These are phyloP conservation scores for Melinaea menophilus DNA, from an alignment of 2,888 invertebrate species.

Conservation along the genomic window DNA sequence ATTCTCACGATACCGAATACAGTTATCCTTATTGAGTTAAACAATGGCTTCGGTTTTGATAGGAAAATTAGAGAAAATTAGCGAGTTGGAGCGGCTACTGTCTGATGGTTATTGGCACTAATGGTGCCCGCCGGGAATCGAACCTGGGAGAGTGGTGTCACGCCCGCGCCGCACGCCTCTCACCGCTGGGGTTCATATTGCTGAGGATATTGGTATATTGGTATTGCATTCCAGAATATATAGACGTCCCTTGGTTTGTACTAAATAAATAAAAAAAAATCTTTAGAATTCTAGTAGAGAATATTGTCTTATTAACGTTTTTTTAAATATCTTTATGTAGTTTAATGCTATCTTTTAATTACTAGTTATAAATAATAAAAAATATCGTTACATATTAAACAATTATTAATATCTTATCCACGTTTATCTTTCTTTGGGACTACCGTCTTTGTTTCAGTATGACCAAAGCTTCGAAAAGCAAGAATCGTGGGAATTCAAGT, in stretches of 20 bases:
- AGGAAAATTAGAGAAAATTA: constrained; percentile 78
- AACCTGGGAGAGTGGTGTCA: constrained; percentile 59
- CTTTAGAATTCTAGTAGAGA: no score
- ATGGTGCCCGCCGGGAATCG: constrained; percentile 71
- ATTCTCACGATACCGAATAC: constrained; percentile 66
- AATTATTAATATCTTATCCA: constrained; percentile 16
- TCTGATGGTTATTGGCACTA: constrained; percentile 73
- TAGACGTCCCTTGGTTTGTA: constrained; percentile 11
- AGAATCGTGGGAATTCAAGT: constrained; percentile 38
- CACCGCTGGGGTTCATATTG: constrained; percentile 52
- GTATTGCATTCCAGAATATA: constrained; percentile 8
- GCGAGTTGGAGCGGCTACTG: constrained; percentile 67
- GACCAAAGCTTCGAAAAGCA: constrained; percentile 33
- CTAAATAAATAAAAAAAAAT: no score
- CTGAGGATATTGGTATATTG: constrained; percentile 22
- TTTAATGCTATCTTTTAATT: no score
- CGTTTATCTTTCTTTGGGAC: constrained; percentile 18
- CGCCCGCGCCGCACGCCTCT: constrained; percentile 63
- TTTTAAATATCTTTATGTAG: no score
- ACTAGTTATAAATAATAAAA: no score
- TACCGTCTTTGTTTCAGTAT: constrained; percentile 24
- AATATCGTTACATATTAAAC: no score
- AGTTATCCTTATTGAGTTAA: constrained; percentile 64
- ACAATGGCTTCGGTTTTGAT: constrained; percentile 71
- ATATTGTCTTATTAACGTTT: no score